Conservation (phyloP, 2,888 invertebrate genomes). For the Augochlorella aurata region DNA sequence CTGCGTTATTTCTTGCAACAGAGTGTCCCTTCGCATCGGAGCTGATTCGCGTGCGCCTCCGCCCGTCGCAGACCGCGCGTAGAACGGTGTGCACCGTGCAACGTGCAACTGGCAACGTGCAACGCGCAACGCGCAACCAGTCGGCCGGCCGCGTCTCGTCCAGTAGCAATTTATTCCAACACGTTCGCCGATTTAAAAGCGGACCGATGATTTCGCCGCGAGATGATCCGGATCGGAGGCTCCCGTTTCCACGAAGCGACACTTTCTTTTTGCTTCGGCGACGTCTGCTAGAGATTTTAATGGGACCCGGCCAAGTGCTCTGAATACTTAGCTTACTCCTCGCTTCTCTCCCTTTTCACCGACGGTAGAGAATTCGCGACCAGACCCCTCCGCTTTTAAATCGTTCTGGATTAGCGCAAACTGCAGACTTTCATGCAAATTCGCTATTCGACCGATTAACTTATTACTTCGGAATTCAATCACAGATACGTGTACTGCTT, state of each 20-base stretch:
- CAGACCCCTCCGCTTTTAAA: background rate
- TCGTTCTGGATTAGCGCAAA: background rate
- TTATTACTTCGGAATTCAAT: constrained; percentile 1
- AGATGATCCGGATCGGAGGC: constrained; percentile 10
- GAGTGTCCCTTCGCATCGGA: constrained; percentile 11
- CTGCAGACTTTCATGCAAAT: background rate
- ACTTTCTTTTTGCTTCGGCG: constrained; percentile 9
- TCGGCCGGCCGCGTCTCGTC: background rate
- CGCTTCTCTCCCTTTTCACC: background rate
- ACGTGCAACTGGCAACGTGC: background rate
- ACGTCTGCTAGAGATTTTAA: background rate
- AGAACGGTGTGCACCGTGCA: background rate
- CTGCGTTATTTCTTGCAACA: constrained; percentile 25
- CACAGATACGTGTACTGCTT: background rate
- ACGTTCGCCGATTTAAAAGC: constrained; percentile 14
- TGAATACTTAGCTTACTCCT: background rate
- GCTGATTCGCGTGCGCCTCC: background rate
- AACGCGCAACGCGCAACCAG: background rate
- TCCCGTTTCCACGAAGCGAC: constrained; percentile 4
- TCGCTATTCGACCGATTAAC: background rate
- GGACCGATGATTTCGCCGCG: constrained; percentile 19
- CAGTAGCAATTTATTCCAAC: constrained; percentile 20
- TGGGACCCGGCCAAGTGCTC: background rate
- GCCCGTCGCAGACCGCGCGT: background rate
- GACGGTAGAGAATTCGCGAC: background rate